A percentile compares a stretch with the other conserved stretches of the same genome.
phyloP scores from a whole-genome alignment of 1,140 invertebrate species.

The Cryptotermes secundus region DNA sequence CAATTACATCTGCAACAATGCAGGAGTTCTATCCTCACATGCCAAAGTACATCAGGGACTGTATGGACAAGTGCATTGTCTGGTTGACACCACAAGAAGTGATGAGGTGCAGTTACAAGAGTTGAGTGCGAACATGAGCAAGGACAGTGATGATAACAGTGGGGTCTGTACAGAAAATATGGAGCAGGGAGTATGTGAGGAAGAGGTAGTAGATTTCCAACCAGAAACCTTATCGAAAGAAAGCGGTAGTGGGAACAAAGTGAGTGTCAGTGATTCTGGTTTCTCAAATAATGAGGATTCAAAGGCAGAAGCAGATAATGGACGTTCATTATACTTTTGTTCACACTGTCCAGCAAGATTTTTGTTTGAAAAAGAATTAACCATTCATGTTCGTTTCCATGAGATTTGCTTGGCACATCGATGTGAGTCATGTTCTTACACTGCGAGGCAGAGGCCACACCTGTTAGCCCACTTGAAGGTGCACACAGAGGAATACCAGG shows the following conservation, averaged over 20 bases:
- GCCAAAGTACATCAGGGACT: constrained; percentile 73
- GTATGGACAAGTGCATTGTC: constrained; percentile 66
- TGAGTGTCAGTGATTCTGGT: not conserved
- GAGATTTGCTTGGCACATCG: constrained; percentile 59
- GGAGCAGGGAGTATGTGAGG: constrained; percentile 36
- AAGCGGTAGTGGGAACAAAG: not conserved
- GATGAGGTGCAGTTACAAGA: constrained; percentile 70
- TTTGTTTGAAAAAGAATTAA: constrained; percentile 63
- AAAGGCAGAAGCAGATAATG: constrained; percentile 41
- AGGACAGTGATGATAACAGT: too few relatives aligned
- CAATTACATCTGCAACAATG: constrained; percentile 76
- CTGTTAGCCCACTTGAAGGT: constrained; percentile 73
- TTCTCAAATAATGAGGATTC: not conserved
- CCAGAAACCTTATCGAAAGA: not conserved
- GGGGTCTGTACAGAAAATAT: not conserved
- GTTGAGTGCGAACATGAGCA: constrained; percentile 43
- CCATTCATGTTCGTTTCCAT: constrained; percentile 69
- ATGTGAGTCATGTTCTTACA: constrained; percentile 78
- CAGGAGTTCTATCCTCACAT: constrained; percentile 72
- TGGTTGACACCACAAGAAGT: constrained; percentile 61
- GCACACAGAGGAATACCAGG: constrained; percentile 74
- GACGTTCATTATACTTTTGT: constrained; percentile 56
- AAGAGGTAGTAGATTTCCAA: constrained; percentile 27
- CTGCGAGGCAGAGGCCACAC: constrained; percentile 66
- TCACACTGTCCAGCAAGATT: constrained; percentile 74